phyloP scores from a whole-genome alignment of 2,113 vertebrate genomes.

The Haplochromis burtoni region DNA sequence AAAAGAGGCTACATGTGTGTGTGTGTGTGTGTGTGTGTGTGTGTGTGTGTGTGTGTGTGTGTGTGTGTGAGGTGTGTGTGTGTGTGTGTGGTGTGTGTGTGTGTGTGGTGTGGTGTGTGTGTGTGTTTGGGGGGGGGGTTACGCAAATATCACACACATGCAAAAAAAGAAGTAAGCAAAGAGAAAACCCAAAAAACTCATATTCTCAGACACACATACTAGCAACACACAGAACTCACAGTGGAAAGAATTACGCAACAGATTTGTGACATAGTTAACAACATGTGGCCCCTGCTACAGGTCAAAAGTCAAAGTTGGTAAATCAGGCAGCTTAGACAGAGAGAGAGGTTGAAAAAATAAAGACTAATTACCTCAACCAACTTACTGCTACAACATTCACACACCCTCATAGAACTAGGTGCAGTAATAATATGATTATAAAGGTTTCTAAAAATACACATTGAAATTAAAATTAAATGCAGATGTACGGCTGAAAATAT shows the following conservation, averaged over 20 bases:
- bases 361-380: background rate
- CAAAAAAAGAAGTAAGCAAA: background rate
- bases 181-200: background rate
- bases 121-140: background rate
- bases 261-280: constrained; percentile 44
- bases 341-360: constrained; percentile 21
- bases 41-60: too few relatives aligned
- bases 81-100: background rate
- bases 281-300: constrained; percentile 28
- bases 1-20: background rate
- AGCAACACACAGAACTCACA: background rate
- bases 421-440: background rate
- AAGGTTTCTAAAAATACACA: background rate
- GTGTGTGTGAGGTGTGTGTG: background rate
- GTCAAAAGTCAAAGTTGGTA: constrained; percentile 33
- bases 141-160: background rate
- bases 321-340: constrained; percentile 25
- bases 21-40: background rate
- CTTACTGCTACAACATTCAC: background rate
- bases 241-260: constrained; percentile 33
- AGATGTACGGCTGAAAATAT: background rate
- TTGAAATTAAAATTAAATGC: background rate
- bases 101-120: too few relatives aligned
- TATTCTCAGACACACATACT: background rate
- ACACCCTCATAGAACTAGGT: background rate